A percentile compares a stretch with the other conserved stretches of the same genome.
Evolutionary conservation across 1,140 invertebrate species (phyloP).

Genomic region (Phocides pigmalion): DNA sequence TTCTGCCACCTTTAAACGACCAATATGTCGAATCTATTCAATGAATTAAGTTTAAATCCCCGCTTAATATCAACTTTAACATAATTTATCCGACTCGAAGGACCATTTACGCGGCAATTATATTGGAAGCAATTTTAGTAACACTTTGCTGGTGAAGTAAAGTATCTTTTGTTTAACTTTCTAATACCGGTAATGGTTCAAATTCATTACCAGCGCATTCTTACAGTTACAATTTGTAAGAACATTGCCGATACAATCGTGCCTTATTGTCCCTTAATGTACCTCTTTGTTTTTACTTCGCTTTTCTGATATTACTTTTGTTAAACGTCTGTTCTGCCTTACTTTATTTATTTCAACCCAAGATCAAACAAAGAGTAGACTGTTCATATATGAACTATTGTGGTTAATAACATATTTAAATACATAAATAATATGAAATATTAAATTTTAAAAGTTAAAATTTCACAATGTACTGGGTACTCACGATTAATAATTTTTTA

Average conservation of each 20-base stretch:
- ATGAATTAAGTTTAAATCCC: too few species aligned
- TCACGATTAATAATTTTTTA: too few species aligned
- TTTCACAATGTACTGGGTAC: too few species aligned
- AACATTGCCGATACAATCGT: constrained; percentile 11
- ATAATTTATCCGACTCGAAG: too few species aligned
- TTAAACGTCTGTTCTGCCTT: neutral
- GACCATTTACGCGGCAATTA: neutral
- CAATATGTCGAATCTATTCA: too few species aligned
- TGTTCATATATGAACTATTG: too few species aligned
- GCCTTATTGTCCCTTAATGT: neutral
- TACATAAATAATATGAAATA: too few species aligned
- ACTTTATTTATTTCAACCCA: neutral
- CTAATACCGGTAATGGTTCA: constrained; percentile 20
- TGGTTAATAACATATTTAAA: too few species aligned
- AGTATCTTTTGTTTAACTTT: neutral
- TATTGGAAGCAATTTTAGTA: neutral
- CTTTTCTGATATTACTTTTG: neutral
- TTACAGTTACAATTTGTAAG: neutral
- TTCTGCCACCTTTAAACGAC: too few species aligned
- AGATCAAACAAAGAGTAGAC: too few species aligned
- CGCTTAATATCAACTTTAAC: too few species aligned
- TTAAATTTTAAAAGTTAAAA: too few species aligned
- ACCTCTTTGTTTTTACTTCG: neutral
- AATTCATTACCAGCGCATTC: constrained; percentile 8
- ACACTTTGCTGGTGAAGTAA: neutral